Evolutionary conservation across 2,888 invertebrate genomes (phyloP).

Genomic region (Yponomeuta malinellus): DNA sequence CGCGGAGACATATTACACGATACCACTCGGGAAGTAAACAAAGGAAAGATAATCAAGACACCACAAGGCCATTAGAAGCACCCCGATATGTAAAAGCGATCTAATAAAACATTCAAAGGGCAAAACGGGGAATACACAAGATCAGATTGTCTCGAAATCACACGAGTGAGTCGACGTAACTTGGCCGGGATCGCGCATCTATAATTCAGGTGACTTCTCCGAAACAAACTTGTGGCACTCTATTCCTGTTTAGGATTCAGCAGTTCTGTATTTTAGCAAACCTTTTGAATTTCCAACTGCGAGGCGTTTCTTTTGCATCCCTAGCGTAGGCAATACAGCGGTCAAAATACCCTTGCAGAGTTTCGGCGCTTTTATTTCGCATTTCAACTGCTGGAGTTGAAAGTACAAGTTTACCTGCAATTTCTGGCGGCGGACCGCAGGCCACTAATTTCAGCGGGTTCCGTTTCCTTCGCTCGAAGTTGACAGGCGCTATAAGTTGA

Average conservation of each 20-base stretch:
- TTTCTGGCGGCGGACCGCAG: not conserved
- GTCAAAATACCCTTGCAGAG: not conserved
- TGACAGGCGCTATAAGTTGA: slow-evolving; percentile 19
- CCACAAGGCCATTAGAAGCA: slow-evolving; percentile 60
- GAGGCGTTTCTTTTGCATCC: not conserved
- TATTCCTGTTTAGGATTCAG: slow-evolving; percentile 33
- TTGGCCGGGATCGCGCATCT: slow-evolving; percentile 55
- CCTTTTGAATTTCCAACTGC: not conserved
- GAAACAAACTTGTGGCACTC: slow-evolving; percentile 41
- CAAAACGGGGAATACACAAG: slow-evolving; percentile 67
- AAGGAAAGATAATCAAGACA: slow-evolving; percentile 34
- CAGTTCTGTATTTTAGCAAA: not conserved
- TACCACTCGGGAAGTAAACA: slow-evolving; percentile 18
- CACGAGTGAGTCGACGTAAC: slow-evolving; percentile 55
- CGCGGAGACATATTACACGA: not conserved
- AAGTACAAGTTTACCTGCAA: not conserved
- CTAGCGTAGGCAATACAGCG: not conserved
- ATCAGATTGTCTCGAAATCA: slow-evolving; percentile 75
- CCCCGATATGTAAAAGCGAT: slow-evolving; percentile 49
- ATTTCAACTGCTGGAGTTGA: not conserved
- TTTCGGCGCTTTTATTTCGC: not conserved
- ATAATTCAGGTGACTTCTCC: slow-evolving; percentile 53
- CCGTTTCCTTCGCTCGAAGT: slow-evolving; percentile 7
- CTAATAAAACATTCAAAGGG: slow-evolving; percentile 69
- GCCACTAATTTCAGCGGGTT: slow-evolving; percentile 5